phyloP scores from a whole-genome alignment of 2,797 vertebrate species.

The Taeniopygia guttata region DNA sequence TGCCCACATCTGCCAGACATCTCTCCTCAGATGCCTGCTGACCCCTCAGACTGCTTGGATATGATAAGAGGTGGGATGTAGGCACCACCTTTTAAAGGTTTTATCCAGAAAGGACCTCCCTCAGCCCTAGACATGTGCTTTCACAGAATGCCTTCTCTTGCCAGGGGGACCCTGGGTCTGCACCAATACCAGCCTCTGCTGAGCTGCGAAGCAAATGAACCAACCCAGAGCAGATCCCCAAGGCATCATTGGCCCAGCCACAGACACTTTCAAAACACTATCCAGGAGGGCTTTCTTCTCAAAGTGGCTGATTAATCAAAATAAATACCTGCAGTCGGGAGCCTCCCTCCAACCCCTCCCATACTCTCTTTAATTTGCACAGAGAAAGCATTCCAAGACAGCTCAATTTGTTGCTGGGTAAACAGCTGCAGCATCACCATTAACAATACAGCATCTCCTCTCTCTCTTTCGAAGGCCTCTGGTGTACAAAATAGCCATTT shows the following conservation, averaged over 20 bases:
- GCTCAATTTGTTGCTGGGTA: conserved; percentile 24
- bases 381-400: not conserved
- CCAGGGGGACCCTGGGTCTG: not conserved
- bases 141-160: not conserved
- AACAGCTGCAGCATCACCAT: not conserved
- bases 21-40: not conserved
- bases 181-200: not conserved
- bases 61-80: not conserved
- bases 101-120: not conserved
- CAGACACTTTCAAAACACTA: not conserved
- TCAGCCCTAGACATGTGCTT: not conserved
- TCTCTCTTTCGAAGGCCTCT: not conserved
- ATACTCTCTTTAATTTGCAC: not conserved
- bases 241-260: not conserved
- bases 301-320: conserved; percentile 50
- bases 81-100: not conserved
- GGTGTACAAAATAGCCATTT: not conserved
- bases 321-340: conserved; percentile 33
- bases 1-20: not conserved
- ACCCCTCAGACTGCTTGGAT: not conserved
- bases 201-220: not conserved
- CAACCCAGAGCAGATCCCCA: not conserved
- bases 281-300: not conserved
- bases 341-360: not conserved
- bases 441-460: not conserved